These are phyloP conservation scores for Drosophila multiciliata DNA, from an alignment of 2,888 invertebrate species.

Conservation along the genomic window DNA sequence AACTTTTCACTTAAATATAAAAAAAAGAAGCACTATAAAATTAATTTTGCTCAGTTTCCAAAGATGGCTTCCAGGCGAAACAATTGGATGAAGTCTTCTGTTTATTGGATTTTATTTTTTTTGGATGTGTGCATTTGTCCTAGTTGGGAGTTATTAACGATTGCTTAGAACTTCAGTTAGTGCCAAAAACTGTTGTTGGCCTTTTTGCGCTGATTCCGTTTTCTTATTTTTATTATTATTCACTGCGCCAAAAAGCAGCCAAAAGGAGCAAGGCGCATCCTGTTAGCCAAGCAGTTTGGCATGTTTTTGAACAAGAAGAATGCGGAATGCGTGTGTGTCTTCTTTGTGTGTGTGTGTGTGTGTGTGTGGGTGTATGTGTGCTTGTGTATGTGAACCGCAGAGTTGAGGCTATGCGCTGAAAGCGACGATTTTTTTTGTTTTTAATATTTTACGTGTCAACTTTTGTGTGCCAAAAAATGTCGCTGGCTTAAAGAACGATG, in stretches of 20 bases:
- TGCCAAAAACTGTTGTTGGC: slow-evolving; percentile 40
- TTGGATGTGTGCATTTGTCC: slow-evolving; percentile 25
- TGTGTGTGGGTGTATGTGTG: slow-evolving; percentile 28
- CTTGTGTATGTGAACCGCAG: slow-evolving; percentile 20
- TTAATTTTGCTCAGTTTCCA: not conserved
- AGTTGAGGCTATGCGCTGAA: slow-evolving; percentile 35
- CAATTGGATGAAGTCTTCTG: not conserved
- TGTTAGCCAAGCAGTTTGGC: slow-evolving; percentile 39
- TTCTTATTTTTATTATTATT: slow-evolving; percentile 2
- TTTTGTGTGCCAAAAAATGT: slow-evolving; percentile 69
- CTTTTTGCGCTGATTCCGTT: slow-evolving; percentile 16
- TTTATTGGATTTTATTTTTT: not conserved
- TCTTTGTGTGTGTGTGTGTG: slow-evolving; percentile 11
- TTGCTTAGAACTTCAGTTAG: slow-evolving; percentile 43
- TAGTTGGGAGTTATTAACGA: slow-evolving; percentile 53
- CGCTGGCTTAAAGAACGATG: slow-evolving; percentile 33
- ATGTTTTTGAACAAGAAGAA: slow-evolving; percentile 34
- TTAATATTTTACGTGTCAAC: slow-evolving; percentile 76
- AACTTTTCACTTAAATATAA: not conserved
- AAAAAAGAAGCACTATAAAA: not conserved
- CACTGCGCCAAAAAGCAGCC: slow-evolving; percentile 35
- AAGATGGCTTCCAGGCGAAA: not conserved
- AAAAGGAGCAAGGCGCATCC: slow-evolving; percentile 30
- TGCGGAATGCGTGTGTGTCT: slow-evolving; percentile 43
- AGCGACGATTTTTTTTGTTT: slow-evolving; percentile 29